Evolutionary conservation across 1,140 invertebrate species (phyloP), one percentile per base, ranked within the genome.

Genomic region (Elysia chlorotica): DNA sequence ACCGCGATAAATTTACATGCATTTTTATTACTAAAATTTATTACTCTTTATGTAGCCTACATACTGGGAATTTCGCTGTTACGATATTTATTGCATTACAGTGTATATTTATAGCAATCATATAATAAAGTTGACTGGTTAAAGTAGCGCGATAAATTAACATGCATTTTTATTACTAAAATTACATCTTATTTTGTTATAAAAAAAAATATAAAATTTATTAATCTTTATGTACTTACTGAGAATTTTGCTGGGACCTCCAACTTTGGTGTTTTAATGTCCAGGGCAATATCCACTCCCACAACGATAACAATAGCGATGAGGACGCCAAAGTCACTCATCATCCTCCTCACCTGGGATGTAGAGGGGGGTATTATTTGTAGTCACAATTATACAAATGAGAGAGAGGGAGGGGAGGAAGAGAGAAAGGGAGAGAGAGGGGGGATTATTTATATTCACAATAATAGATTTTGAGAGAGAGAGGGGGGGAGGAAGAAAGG

Each of bases 261-360:
- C 59, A 99, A 88, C 90, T 99, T 99, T 36, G 97, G 97, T 14
- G 98, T 99, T 65, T 91, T 89, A 19, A 99, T 92, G 38, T 94
- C 94, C 73, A 95, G 90, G 48, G 90, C 89, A 79, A 91, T 92
- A 85, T 99, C 98, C 61, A 97, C 82, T 36, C 91, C 85, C 23
- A 93, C 93, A 96, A 99, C 99, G 6, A 92, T 90, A 54, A 96
- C 89, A 80, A 99, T 99, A 10, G 97, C 95, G 81, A 99, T 97
- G 73, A 99, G 94, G 0, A 99, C 97, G 31, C 96, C 94, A 87
- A 99, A 99, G 87, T 99, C 98, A 83, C 96, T 97, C 38, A 99
- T 91, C 69, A 97, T 91, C 88, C 93, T 92, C 61, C 97, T 92
- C 10, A 98, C 91, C 82, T 87, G 75, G 28, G 28, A 48, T 14